Conservation (phyloP, 1,140 invertebrate species). For the Hycleus cichorii region DNA sequence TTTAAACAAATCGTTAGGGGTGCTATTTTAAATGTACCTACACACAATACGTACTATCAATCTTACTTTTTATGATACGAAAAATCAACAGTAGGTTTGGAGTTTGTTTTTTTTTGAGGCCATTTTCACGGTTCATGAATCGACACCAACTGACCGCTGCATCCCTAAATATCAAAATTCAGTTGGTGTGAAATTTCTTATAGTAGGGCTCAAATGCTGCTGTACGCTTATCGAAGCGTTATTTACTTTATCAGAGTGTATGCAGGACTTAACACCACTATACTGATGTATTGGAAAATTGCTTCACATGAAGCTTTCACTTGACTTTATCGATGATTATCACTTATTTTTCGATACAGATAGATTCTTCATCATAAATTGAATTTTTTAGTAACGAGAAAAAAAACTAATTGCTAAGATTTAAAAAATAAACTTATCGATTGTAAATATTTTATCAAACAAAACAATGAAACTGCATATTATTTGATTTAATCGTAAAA, state of each 20-base stretch:
- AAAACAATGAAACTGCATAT: constrained; percentile 5
- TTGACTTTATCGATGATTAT: constrained; percentile 13
- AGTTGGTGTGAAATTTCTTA: constrained; percentile 39
- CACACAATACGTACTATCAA: too few species aligned
- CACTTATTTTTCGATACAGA: constrained; percentile 2
- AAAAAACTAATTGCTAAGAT: too few species aligned
- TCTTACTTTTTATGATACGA: too few species aligned
- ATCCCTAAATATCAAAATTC: constrained; percentile 37
- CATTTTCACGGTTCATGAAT: constrained; percentile 31
- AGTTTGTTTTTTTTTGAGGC: constrained; percentile 17
- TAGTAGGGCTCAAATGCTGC: constrained; percentile 8
- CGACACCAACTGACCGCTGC: constrained; percentile 25
- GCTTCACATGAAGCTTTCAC: constrained; percentile 23
- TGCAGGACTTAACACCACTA: constrained; percentile 38
- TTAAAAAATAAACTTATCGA: too few species aligned
- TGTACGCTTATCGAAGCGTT: constrained; percentile 30
- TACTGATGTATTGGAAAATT: constrained; percentile 32
- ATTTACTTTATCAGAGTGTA: constrained; percentile 35
- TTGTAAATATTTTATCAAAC: background rate
- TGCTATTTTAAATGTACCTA: too few species aligned
- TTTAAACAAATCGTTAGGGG: too few species aligned
- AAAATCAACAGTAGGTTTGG: too few species aligned
- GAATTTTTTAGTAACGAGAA: too few species aligned
- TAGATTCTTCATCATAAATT: background rate
- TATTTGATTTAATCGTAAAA: constrained; percentile 13